Percentiles rank a stretch among this genome's conserved stretches.
Evolutionary conservation across 1,140 invertebrate species (phyloP).

Genomic region (Pteromalus puparum): DNA sequence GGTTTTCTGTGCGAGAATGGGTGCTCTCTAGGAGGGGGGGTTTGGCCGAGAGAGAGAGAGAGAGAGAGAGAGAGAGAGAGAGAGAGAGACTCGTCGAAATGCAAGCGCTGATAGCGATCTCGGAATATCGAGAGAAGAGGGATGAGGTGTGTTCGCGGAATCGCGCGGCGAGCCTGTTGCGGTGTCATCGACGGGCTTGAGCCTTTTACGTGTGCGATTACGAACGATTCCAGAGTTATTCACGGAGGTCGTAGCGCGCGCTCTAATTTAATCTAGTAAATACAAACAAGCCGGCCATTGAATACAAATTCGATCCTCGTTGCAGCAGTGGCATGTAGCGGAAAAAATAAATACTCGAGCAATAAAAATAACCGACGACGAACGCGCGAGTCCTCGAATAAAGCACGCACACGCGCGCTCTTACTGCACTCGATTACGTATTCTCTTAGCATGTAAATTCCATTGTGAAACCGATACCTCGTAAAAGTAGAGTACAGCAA

Average conservation of each 20-base stretch:
- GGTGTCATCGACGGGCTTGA: not conserved
- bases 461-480: slow-evolving; percentile 51
- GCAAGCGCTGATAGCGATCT: slow-evolving; percentile 31
- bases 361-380: slow-evolving; percentile 24
- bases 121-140: not conserved
- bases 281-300: too few species aligned
- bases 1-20: slow-evolving; percentile 6
- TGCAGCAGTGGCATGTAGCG: not conserved
- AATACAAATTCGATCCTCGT: too few species aligned
- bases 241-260: too few species aligned
- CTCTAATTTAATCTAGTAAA: too few species aligned
- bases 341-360: not conserved
- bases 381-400: not conserved
- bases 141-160: not conserved
- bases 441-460: slow-evolving; percentile 53
- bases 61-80: not conserved
- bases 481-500: slow-evolving; percentile 46
- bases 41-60: not conserved
- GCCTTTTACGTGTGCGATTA: not conserved
- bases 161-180: not conserved
- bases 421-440: slow-evolving; percentile 51
- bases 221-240: too few species aligned
- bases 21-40: not conserved
- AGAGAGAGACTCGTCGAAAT: slow-evolving; percentile 8
- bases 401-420: too few species aligned